Evolutionary conservation across 2,888 invertebrate species (phyloP).

Genomic region (Brenthis hecate): DNA sequence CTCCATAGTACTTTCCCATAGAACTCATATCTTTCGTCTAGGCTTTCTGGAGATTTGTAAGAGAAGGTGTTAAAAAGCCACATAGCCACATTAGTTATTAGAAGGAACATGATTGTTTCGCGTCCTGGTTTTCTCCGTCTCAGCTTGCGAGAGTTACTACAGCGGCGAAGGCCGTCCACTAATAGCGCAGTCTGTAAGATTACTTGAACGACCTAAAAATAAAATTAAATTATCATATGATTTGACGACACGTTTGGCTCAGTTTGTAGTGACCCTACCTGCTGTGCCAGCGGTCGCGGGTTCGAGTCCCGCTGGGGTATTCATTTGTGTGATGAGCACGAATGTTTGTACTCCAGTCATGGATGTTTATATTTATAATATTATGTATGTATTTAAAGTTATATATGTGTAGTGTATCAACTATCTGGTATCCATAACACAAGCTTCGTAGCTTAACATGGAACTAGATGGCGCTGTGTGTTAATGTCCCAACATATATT

Average conservation of each 20-base stretch:
- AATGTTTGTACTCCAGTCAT: too few relatives aligned
- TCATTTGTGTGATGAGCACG: too few relatives aligned
- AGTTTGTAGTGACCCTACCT: too few relatives aligned
- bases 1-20: constrained; percentile 88
- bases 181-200: constrained; percentile 88
- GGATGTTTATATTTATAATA: too few relatives aligned
- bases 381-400: too few relatives aligned
- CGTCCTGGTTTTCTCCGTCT: constrained; percentile 87
- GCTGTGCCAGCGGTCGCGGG: too few relatives aligned
- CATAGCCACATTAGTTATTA: constrained; percentile 88
- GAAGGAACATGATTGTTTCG: constrained; percentile 88
- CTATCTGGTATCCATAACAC: too few relatives aligned
- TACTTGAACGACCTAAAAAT: constrained; percentile 85
- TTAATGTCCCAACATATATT: too few relatives aligned
- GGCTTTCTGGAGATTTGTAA: constrained; percentile 75
- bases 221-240: background rate
- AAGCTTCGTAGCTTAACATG: too few relatives aligned
- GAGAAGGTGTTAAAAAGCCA: constrained; percentile 90
- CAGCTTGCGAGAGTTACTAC: constrained; percentile 84
- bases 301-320: too few relatives aligned
- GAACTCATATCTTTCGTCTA: constrained; percentile 83
- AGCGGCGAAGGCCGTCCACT: constrained; percentile 88
- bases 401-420: too few relatives aligned
- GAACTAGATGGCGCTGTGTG: too few relatives aligned
- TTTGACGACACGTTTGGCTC: background rate